phyloP scores from a whole-genome alignment of 2,113 vertebrate species.

The Condylura cristata region DNA sequence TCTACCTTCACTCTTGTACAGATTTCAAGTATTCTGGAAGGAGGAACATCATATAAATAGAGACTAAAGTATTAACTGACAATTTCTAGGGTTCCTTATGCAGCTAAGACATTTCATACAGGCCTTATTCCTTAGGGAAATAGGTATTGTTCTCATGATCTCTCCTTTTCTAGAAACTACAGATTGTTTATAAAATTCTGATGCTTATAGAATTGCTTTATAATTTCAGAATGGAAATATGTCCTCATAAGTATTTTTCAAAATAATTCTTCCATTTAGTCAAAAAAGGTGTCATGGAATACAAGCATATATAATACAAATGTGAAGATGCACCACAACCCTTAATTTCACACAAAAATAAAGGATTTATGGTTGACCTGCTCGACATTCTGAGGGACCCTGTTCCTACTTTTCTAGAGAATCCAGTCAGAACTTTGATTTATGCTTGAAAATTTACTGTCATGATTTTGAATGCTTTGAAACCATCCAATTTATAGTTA shows the following conservation, averaged over 20 bases:
- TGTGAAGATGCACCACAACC: not conserved
- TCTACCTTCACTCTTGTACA: not conserved
- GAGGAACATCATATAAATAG: not conserved
- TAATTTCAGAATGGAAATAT: not conserved
- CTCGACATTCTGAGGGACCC: not conserved
- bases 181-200: not conserved
- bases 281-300: not conserved
- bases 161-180: constrained; percentile 2
- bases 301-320: not conserved
- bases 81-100: not conserved
- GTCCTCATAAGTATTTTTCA: not conserved
- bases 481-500: not conserved
- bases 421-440: not conserved
- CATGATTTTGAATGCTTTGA: not conserved
- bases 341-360: not conserved
- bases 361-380: not conserved
- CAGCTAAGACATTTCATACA: not conserved
- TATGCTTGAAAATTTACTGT: not conserved
- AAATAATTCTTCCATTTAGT: not conserved
- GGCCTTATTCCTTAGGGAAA: not conserved
- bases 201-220: not conserved
- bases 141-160: not conserved
- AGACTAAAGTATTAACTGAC: not conserved
- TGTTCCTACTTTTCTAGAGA: not conserved
- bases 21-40: not conserved